These are phyloP conservation scores for Notamacropus eugenii DNA, from an alignment of 2,797 vertebrate genomes.

Conservation along the genomic window DNA sequence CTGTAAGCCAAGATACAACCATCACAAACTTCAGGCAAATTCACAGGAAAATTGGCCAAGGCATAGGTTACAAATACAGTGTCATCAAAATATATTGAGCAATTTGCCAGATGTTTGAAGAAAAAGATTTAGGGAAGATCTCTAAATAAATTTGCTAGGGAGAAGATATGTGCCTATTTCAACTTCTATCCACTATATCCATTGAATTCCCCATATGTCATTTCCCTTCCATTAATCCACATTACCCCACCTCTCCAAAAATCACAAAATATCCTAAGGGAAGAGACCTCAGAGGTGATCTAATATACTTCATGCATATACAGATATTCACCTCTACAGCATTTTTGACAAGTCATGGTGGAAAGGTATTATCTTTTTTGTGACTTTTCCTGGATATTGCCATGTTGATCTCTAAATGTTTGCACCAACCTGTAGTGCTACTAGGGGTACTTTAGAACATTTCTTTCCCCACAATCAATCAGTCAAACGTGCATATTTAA, in stretches of 20 bases:
- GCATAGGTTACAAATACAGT: constrained; percentile 53
- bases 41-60: constrained; percentile 18
- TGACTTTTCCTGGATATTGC: background rate
- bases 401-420: background rate
- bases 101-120: constrained; percentile 35
- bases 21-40: constrained; percentile 65
- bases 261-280: background rate
- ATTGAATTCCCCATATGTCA: background rate
- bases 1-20: constrained; percentile 55
- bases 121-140: constrained; percentile 49
- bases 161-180: background rate
- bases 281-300: background rate
- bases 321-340: background rate
- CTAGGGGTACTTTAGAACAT: background rate
- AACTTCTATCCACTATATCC: background rate
- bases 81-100: background rate
- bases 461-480: background rate
- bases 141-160: background rate
- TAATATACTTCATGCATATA: background rate
- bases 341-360: background rate
- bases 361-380: background rate
- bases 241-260: background rate
- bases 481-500: background rate
- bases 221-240: background rate
- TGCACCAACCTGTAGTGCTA: background rate